Conservation (phyloP, 2,888 invertebrate species). For the Eutolmus rufibarbis region DNA sequence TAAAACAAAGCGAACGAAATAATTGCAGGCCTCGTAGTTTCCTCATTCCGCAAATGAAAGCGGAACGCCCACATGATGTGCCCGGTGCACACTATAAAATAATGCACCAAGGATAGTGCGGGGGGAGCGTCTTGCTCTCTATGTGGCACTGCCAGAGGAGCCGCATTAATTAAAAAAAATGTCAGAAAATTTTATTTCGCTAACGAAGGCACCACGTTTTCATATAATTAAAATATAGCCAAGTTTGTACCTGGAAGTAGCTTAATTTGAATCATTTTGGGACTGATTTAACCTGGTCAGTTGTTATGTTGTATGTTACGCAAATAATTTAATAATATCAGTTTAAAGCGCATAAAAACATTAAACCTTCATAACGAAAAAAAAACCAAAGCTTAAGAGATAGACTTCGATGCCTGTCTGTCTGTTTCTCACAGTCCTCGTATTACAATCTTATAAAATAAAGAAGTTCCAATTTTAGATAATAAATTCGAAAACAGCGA, state of each 20-base stretch:
- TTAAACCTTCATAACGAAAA: no score
- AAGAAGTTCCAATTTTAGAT: no score
- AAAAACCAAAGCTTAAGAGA: no score
- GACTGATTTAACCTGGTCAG: background rate
- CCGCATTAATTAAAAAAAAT: background rate
- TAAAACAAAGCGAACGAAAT: background rate
- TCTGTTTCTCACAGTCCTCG: no score
- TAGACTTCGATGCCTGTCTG: no score
- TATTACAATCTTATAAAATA: no score
- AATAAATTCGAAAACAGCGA: no score
- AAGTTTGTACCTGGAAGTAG: background rate
- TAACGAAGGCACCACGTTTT: background rate
- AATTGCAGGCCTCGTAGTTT: background rate
- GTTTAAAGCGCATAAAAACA: no score
- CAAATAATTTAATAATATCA: background rate
- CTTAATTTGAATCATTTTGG: background rate
- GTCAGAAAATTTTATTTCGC: background rate
- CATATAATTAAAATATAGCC: background rate
- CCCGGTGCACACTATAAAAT: background rate
- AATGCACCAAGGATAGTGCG: background rate
- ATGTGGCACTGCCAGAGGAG: background rate
- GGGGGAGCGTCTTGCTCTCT: background rate
- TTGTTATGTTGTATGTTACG: background rate
- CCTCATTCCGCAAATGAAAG: background rate
- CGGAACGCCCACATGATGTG: background rate